These are phyloP conservation scores for Tenthredo scrophulariae DNA, from an alignment of 2,888 invertebrate species.

Conservation along the genomic window DNA sequence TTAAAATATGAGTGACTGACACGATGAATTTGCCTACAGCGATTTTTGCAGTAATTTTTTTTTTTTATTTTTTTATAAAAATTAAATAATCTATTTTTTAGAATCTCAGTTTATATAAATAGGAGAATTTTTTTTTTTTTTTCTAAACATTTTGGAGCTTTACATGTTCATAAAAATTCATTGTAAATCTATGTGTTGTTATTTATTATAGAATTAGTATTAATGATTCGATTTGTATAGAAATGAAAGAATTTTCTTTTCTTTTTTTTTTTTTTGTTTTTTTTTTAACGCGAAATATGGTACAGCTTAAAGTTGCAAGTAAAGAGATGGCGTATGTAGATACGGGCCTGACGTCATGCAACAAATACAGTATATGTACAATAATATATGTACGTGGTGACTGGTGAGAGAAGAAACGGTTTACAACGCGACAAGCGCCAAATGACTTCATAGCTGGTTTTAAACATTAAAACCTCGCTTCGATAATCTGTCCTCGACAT, in stretches of 20 bases:
- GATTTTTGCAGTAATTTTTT: background rate
- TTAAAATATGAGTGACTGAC: constrained; percentile 30
- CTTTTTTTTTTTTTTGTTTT: background rate
- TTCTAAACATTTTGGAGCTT: too few species aligned
- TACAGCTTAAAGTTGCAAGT: background rate
- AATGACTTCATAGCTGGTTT: constrained; percentile 54
- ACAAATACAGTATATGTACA: constrained; percentile 1
- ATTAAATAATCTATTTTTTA: background rate
- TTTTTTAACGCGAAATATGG: background rate
- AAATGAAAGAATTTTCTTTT: background rate
- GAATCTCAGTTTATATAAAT: background rate
- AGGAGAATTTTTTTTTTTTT: background rate
- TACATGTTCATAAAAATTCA: background rate
- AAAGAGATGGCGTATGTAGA: constrained; percentile 13
- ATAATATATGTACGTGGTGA: background rate
- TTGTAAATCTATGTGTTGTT: background rate
- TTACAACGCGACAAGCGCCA: constrained; percentile 29
- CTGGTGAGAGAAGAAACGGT: background rate
- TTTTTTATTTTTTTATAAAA: background rate
- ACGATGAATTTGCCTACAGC: background rate
- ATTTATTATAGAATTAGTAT: background rate
- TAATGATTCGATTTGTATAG: background rate
- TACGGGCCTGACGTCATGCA: constrained; percentile 5
- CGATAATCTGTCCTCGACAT: constrained; percentile 6
- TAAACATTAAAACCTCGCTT: constrained; percentile 35